Evolutionary conservation across 2,113 vertebrate species (phyloP), one percentile per base, ranked within the genome.

Genomic region (Chloropsis hardwickii): DNA sequence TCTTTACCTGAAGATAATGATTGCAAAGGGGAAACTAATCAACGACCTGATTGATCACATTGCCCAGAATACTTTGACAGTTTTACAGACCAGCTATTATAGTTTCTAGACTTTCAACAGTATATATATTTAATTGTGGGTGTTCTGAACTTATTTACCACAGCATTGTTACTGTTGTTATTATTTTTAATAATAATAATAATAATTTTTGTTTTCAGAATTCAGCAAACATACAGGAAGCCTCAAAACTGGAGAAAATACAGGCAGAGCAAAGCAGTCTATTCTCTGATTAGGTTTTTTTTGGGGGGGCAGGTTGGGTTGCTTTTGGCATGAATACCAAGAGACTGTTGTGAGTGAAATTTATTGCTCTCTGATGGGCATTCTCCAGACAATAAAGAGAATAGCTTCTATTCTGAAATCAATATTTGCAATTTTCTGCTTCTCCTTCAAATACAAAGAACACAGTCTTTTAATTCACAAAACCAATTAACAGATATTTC

Each of bases 351-450:
- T 47, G 53, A 88, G 20, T 69, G 37, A 84, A 90, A 77, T 81
- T 57, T 79, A 48, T 79, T 86, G 33, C 66, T 93, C 60, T 88
- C 53, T 92, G 72, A 79, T 70, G 57, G 31, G 31, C 25, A 42
- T 1, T 70, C 61, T 95, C 33, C 25, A 31, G 57, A 90, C 28
- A 95, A 84, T 92, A 82, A 92, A 86, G 14, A 12, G 31, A 96
- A 92, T 45, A 81, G 14, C 12, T 95, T 94, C 64, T 90, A 45
- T 88, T 94, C 81, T 64, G 54, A 93, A 96, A 95, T 81, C 72
- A 92, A 81, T 86, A 37, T 83, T 72, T 94, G 48, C 14, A 58
- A 90, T 94, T 96, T 95, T 96, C 61, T 96, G 15, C 28, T 84
- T 91, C 65, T 81, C 39, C 33, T 95, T 91, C 85, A 81, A 91